Percentiles rank a stretch among this genome's conserved stretches.
Evolutionary conservation across 2,113 vertebrate species (phyloP).

Genomic region (Microtus richardsoni): DNA sequence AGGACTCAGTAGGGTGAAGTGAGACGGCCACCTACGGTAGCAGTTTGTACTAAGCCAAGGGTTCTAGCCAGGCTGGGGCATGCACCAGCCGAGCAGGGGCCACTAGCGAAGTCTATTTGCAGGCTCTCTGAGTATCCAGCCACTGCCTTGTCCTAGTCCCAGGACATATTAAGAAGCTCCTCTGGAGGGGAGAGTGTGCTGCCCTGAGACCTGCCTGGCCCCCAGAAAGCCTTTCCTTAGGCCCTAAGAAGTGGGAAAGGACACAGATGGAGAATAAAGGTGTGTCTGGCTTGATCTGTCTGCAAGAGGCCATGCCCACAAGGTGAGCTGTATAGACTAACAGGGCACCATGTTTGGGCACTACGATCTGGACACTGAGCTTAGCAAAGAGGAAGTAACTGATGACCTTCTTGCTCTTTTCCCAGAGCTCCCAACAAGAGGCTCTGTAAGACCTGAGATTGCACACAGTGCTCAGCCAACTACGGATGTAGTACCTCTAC

Average conservation of each 20-base stretch:
- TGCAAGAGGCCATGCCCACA: no score
- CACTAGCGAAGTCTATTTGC: background rate
- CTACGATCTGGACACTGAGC: background rate
- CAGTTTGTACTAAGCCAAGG: background rate
- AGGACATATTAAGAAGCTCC: background rate
- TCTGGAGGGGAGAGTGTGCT: background rate
- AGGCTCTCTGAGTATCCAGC: background rate
- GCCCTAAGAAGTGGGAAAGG: background rate
- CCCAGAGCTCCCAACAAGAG: background rate
- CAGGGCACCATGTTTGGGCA: background rate
- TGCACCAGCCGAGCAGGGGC: background rate
- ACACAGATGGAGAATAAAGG: accelerated
- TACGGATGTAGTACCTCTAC: background rate
- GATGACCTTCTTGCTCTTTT: background rate
- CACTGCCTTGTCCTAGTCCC: no score
- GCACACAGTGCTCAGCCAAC: accelerated
- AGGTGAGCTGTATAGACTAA: accelerated
- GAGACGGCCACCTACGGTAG: background rate
- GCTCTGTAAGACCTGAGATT: background rate
- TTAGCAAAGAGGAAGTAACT: background rate
- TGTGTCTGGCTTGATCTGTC: background rate
- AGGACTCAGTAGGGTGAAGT: background rate
- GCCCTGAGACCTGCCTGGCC: no score
- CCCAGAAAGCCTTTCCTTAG: background rate
- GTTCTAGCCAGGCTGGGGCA: background rate